phyloP scores from a whole-genome alignment of 2,113 vertebrate genomes.

The Callipepla californica region DNA sequence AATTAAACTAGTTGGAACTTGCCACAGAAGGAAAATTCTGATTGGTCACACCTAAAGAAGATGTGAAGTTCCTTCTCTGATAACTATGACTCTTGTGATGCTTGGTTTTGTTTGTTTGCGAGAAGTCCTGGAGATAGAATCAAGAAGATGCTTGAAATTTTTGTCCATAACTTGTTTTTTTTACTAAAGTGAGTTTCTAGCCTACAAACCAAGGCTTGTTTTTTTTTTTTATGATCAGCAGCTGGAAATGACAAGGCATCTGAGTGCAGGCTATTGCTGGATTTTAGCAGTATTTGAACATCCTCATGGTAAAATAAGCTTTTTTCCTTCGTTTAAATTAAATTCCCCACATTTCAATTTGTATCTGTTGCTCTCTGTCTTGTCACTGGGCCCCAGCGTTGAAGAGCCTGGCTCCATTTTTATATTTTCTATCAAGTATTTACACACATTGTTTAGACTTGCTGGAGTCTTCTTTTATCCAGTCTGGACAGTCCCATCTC shows the following conservation, averaged over 20 bases:
- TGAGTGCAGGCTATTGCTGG: neutral
- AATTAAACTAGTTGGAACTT: neutral
- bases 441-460: neutral
- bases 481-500: neutral
- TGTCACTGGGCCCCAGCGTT: neutral
- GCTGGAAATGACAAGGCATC: neutral
- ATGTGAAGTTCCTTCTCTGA: too few relatives aligned
- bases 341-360: neutral
- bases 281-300: neutral
- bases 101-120: neutral
- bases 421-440: neutral
- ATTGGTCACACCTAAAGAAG: neutral
- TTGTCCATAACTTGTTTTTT: too few relatives aligned
- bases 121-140: neutral
- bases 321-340: neutral
- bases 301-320: neutral
- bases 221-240: neutral
- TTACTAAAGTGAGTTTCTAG: neutral
- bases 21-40: neutral
- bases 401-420: neutral
- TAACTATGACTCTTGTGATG: neutral
- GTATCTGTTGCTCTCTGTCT: fast-evolving
- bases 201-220: neutral
- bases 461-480: neutral
- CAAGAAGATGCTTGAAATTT: neutral